A percentile compares a stretch with the other conserved stretches of the same genome.
These are phyloP conservation scores for Acanthosoma haemorrhoidale DNA, from an alignment of 2,888 invertebrate species.

Conservation along the genomic window DNA sequence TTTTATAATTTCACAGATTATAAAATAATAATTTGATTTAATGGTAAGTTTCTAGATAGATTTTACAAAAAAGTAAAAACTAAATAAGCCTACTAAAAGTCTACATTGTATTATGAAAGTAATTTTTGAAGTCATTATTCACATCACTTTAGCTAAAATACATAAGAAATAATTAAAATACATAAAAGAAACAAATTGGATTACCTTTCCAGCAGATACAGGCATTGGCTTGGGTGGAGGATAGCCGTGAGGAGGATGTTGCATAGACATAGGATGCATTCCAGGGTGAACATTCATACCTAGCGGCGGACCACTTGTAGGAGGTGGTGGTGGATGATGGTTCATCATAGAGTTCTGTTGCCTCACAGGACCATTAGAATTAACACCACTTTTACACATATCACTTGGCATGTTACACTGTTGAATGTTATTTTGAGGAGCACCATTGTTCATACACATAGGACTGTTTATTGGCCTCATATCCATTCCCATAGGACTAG, in stretches of 20 bases:
- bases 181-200: constrained; percentile 26
- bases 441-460: constrained; percentile 46
- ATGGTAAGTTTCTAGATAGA: too few relatives aligned
- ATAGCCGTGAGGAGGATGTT: constrained; percentile 47
- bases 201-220: constrained; percentile 80
- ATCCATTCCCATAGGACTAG: constrained; percentile 53
- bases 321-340: constrained; percentile 38
- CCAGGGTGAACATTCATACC: constrained; percentile 47
- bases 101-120: too few relatives aligned
- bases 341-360: constrained; percentile 49
- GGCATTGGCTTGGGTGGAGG: constrained; percentile 78
- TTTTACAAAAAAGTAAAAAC: too few relatives aligned
- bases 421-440: constrained; percentile 32
- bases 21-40: too few relatives aligned
- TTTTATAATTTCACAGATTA: too few relatives aligned
- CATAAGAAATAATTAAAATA: background rate
- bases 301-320: constrained; percentile 41
- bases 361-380: constrained; percentile 41
- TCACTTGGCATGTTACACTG: constrained; percentile 34
- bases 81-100: too few relatives aligned
- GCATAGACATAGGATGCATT: constrained; percentile 42
- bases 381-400: constrained; percentile 35
- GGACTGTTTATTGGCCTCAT: constrained; percentile 51
- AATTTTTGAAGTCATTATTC: background rate
- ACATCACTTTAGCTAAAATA: background rate